Base-by-base conservation (phyloP, 1,140 invertebrate species). In the Meloidogyne floridensis region DNA sequence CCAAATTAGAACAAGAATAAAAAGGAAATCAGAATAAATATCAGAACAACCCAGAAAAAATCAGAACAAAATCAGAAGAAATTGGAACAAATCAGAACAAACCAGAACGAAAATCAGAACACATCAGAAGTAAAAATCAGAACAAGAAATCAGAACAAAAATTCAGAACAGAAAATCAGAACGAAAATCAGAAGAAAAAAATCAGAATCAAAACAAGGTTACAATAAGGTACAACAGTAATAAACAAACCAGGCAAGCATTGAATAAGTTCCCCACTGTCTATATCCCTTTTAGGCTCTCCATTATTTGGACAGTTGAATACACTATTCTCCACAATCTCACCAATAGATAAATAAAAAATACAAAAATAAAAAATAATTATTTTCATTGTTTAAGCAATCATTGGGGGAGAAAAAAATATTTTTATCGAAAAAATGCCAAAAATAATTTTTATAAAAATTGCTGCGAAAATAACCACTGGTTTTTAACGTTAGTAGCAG, bases 271-370 rank as follows among this genome's bases (percentile, higher is more conserved):
- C 77, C 15, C 86, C 86, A 72, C 73, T 79, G 20, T 53, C 72
- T 43, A 70, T 83, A 47, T 85, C 86, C 42, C 71, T 43, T 69
- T 87, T 86, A 2, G 85, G 85, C 11, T 75, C 43, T 13, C 85
- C 85, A 59, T 81, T 75, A 72, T 86, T 86, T 42, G 85, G 85
- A 80, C 85, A 86, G 54, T 83, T 72, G 15, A 87, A 83, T 20
- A 65, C 4, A 18, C n/a, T 65, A 6, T 65, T 65, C 15, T 65
- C 59, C 59, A 65, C 59, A n/a, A 65, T 65, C 13, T 65, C 59
- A 65, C 4, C 59, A 65, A 65, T n/a, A n/a, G 59, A 6, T 0
- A 65, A 65, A 73, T n/a, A 32, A 73, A 73, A 18, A 73, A 47
- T 18, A 73, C n/a, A 18, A 73, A 47, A 53, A 15, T 56, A 77